phyloP scores from a whole-genome alignment of 2,888 invertebrate species.

The Nipponacmea schrenckii region DNA sequence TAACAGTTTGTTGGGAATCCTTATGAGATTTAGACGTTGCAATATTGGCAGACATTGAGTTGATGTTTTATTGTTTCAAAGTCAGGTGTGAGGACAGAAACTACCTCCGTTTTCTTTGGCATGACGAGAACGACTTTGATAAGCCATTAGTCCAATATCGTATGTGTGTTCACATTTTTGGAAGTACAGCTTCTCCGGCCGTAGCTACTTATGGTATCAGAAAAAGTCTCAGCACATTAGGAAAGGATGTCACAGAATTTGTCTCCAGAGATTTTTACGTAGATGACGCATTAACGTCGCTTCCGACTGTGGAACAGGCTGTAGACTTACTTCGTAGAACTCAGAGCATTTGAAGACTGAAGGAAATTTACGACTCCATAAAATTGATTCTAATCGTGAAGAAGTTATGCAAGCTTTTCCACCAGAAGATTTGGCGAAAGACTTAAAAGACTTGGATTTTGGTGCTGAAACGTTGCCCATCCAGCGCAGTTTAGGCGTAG shows the following conservation, averaged over 20 bases:
- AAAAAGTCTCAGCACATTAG: not conserved
- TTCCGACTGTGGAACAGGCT: constrained; percentile 5
- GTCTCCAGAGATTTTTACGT: not conserved
- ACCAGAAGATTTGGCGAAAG: constrained; percentile 17
- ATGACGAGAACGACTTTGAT: constrained; percentile 12
- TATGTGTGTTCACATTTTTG: constrained; percentile 37
- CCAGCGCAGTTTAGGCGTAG: constrained; percentile 17
- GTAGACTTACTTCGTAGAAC: constrained; percentile 10
- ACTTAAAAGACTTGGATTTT: constrained; percentile 9
- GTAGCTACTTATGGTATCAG: constrained; percentile 27
- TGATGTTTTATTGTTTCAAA: constrained; percentile 22
- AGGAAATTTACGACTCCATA: constrained; percentile 27
- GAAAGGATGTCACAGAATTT: not conserved
- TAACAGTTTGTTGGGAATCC: constrained; percentile 20
- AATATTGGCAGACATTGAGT: constrained; percentile 19
- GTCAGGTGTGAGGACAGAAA: constrained; percentile 17
- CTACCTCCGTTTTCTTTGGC: constrained; percentile 26
- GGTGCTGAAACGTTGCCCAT: constrained; percentile 17
- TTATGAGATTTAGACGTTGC: constrained; percentile 21
- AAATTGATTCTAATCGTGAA: constrained; percentile 26
- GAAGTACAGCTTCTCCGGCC: constrained; percentile 30
- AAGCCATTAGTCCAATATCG: constrained; percentile 21
- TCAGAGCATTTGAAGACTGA: constrained; percentile 5
- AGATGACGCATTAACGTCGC: constrained; percentile 6
- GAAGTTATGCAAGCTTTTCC: constrained; percentile 21